A percentile compares a stretch with the other conserved stretches of the same genome.
Conservation (phyloP, 2,797 vertebrate genomes). For the Leuciscus waleckii region DNA sequence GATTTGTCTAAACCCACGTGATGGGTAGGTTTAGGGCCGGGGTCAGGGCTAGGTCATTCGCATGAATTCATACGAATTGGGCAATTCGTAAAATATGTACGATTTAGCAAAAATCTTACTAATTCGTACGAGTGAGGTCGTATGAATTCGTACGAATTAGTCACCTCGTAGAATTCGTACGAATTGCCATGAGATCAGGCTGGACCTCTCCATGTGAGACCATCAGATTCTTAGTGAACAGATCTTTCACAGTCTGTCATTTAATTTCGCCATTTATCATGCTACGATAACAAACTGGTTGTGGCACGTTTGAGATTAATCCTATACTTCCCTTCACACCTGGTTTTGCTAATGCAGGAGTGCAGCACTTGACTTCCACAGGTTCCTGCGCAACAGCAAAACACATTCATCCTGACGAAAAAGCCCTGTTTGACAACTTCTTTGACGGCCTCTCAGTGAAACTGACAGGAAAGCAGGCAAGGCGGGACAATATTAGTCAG, state of each 20-base stretch:
- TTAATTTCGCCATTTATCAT: background rate
- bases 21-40: too few species aligned
- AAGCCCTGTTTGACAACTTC: constrained; percentile 46
- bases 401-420: constrained; percentile 5
- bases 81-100: too few species aligned
- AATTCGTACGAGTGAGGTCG: too few species aligned
- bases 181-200: too few species aligned
- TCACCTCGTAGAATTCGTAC: too few species aligned
- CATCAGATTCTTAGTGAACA: background rate
- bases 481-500: constrained; percentile 37
- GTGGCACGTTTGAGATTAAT: constrained; percentile 4
- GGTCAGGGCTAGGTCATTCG: too few species aligned
- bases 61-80: too few species aligned
- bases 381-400: constrained; percentile 20
- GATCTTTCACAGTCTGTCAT: background rate
- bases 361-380: background rate
- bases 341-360: background rate
- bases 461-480: constrained; percentile 4
- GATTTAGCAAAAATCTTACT: too few species aligned
- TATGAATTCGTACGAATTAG: too few species aligned
- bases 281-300: background rate
- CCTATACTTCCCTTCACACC: background rate
- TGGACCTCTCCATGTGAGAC: background rate
- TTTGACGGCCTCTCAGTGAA: background rate
- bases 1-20: too few species aligned